Base-by-base conservation (phyloP, 2,888 invertebrate genomes). In the Kuschelorhynchus macadamiae region DNA sequence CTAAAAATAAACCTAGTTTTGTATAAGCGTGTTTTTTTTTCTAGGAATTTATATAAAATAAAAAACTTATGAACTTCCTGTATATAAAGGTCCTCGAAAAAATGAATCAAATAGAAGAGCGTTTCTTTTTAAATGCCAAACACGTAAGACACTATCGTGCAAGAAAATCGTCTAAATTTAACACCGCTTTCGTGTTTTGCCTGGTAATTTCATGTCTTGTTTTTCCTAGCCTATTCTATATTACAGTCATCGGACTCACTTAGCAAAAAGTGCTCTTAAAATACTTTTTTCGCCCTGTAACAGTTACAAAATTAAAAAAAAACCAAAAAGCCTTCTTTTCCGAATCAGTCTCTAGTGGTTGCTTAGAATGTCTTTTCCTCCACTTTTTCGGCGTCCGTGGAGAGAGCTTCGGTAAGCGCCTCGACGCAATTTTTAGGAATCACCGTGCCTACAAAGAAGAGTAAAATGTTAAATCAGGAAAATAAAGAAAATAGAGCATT, bases 401-500 rank as follows among this genome's bases (percentile, higher is more conserved):
- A 87, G n/a, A 95, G 86, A 70, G 92, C 92, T 79, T 92, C 90
- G 78, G 90, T 89, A 46, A 95, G 85, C 20, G 90, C 84, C 78
- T 94, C 93, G 77, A 93, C 93, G 81, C 94, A 95, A 81, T 92
- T 91, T 86, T 95, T 95, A 80, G 96, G 95, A 86, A 96, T 95
- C 74, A 96, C 85, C 8, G 94, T 94, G 74, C 93, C 92, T 91
- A 85, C 4, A 81, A 80, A 42, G 49, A 36, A 42, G 30, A 4
- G 5, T 52, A 14, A n/a, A 30, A 30, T 30, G 4, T 30, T 30
- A 30, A 30, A 30, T 7, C 9, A 7, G 4, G n/a, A n/a, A n/a
- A n/a, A n/a, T n/a, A n/a, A n/a, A n/a, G n/a, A n/a, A n/a, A n/a
- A n/a, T n/a, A n/a, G n/a, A n/a, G n/a, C n/a, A n/a, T n/a, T n/a